Evolutionary conservation across 1,140 invertebrate species (phyloP).

Genomic region (Diuraphis noxia): DNA sequence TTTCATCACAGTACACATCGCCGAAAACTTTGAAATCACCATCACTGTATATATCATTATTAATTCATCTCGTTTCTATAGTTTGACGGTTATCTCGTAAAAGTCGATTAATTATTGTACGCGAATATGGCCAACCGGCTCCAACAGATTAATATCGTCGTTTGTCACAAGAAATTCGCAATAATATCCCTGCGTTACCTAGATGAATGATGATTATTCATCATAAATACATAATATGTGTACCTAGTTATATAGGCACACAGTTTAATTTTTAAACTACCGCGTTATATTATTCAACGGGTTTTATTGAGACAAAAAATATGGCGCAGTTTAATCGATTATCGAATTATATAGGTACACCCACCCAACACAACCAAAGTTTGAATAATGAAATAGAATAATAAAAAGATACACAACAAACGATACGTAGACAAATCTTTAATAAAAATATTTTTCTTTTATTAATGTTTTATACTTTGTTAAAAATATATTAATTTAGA

Average conservation of each 20-base stretch:
- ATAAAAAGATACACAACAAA: too few relatives aligned
- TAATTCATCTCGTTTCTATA: background rate
- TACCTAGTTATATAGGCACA: background rate
- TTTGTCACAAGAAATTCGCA: background rate
- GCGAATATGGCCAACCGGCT: background rate
- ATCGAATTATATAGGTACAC: too few relatives aligned
- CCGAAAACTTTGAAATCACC: slow-evolving; percentile 6
- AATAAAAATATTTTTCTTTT: too few relatives aligned
- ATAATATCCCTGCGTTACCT: background rate
- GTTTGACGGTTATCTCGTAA: background rate
- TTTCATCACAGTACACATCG: background rate
- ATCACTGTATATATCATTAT: background rate
- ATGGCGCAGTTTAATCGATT: too few relatives aligned
- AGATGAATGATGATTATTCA: background rate
- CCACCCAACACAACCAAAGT: too few relatives aligned
- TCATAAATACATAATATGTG: slow-evolving; percentile 2
- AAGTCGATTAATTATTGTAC: slow-evolving; percentile 24
- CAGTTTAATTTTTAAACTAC: background rate
- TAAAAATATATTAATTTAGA: too few relatives aligned
- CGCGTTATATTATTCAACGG: background rate
- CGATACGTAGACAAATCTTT: too few relatives aligned
- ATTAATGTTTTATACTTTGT: too few relatives aligned
- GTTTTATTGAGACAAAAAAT: too few relatives aligned
- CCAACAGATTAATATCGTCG: background rate
- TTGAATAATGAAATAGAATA: too few relatives aligned